phyloP scores from a whole-genome alignment of 2,113 vertebrate species.

The Vidua macroura region DNA sequence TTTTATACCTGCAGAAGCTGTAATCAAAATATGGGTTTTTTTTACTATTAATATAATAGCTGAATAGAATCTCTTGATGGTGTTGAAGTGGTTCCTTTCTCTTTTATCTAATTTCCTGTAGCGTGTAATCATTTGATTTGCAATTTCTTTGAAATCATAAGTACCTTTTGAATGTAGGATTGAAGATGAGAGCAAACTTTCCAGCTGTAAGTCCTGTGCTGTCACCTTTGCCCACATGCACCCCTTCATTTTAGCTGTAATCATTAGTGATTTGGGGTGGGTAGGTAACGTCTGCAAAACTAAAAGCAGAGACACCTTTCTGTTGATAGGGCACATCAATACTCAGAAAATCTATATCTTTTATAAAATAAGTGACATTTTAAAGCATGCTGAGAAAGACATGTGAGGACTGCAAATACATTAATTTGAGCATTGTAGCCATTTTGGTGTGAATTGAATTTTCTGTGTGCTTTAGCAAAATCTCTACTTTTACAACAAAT shows the following conservation, averaged over 20 bases:
- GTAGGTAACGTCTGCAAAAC: neutral
- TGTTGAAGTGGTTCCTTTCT: slow-evolving; percentile 62
- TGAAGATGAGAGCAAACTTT: slow-evolving; percentile 2
- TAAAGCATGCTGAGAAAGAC: neutral
- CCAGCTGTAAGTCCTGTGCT: neutral
- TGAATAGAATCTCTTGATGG: slow-evolving; percentile 51
- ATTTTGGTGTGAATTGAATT: slow-evolving; percentile 5
- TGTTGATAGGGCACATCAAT: neutral
- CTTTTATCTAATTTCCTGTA: slow-evolving; percentile 45
- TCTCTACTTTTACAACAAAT: neutral
- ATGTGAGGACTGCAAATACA: neutral
- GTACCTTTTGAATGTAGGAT: slow-evolving; percentile 8
- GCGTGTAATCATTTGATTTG: slow-evolving; percentile 39
- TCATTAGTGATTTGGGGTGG: neutral
- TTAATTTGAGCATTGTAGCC: neutral
- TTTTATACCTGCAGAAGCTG: slow-evolving; percentile 46
- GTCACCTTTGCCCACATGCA: neutral
- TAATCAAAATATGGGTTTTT: slow-evolving; percentile 39
- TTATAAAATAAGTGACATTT: slow-evolving; percentile 9
- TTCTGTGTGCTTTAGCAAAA: slow-evolving; percentile 6
- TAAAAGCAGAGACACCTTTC: neutral
- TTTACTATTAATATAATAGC: slow-evolving; percentile 54
- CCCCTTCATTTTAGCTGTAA: neutral
- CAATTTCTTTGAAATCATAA: slow-evolving; percentile 36
- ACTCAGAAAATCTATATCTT: neutral